Evolutionary conservation across 1,140 invertebrate species (phyloP).

Genomic region (Oscheius sp.): DNA sequence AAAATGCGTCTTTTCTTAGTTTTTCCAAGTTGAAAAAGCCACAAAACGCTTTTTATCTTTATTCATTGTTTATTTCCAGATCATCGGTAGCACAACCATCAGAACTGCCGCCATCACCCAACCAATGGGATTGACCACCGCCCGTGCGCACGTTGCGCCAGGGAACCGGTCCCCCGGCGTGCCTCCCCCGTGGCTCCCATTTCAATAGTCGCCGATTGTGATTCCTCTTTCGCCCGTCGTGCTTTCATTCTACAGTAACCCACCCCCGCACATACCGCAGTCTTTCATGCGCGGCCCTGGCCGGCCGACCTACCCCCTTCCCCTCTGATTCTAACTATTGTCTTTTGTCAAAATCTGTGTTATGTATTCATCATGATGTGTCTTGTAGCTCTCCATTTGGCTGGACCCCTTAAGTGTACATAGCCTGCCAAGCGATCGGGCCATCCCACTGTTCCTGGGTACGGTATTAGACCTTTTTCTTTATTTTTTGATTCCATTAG

Average conservation of each 20-base stretch:
- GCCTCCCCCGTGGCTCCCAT: conserved; percentile 21
- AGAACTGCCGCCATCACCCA: conserved; percentile 90
- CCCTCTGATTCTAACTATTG: not conserved
- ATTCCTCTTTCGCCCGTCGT: conserved; percentile 12
- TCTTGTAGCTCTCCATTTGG: too few relatives aligned
- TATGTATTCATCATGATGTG: too few relatives aligned
- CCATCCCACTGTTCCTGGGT: not conserved
- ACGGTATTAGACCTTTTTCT: not conserved
- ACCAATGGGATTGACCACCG: conserved; percentile 81
- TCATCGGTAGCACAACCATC: conserved; percentile 94
- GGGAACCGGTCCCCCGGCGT: not conserved
- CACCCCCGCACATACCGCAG: conserved; percentile 12
- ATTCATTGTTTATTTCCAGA: conserved; percentile 69
- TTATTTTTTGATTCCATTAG: not conserved
- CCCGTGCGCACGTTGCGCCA: not conserved
- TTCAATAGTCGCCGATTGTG: conserved; percentile 18
- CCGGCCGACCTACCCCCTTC: not conserved
- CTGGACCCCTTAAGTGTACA: not conserved
- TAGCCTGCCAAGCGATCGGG: conserved; percentile 1
- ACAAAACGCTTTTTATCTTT: not conserved
- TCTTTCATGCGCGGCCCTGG: conserved; percentile 19
- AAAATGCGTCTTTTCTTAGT: too few relatives aligned
- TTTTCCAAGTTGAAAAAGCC: too few relatives aligned
- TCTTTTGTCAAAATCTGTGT: conserved; percentile 21
- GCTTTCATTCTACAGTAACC: conserved; percentile 17